Evolutionary conservation across 2,888 invertebrate genomes (phyloP), one percentile per base, ranked within the genome.

Genomic region (Parochlus steinenii): DNA sequence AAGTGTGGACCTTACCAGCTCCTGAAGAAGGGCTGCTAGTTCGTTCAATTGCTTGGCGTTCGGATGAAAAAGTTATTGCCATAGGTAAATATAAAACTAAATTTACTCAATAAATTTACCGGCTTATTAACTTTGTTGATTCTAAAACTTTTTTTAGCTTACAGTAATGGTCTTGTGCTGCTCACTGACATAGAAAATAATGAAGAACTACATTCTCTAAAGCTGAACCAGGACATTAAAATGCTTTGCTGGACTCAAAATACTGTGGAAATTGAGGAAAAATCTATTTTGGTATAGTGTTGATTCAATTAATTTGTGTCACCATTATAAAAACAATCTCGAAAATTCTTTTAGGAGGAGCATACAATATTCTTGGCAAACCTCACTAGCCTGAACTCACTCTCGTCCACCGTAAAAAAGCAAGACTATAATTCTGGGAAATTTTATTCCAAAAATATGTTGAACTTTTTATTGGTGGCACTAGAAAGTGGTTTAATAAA

Each of bases 121-220:
- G 8, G 16, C 10, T 17, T n/a, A n/a, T n/a, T n/a, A n/a, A n/a
- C 27, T 15, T 8, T 42, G 18, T 34, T 40, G 3, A 15, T 20
- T 50, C 63, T 71, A 24, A 62, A 73, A 64, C 69, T 72, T 43
- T 55, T 79, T 28, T 55, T 70, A 49, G 82, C 67, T 4, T 80
- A 80, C 45, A 73, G 67, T 52, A 69, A 67, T 53, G 83, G 79
- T 8, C 65, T 67, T 48, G 67, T 85, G 2, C 63, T 69, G 19
- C 63, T 90, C 29, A 68, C 85, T 26, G 81, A 86, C 53, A 79
- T 89, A 32, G 90, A 90, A 59, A 82, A 83, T 47, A 85, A 85
- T 48, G 78, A 78, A 47, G 64, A 75, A 38, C 63, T 89, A 8
- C 76, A 81, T 44, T 69, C 65, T 20, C 63, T 71, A 48, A 59